Evolutionary conservation across 2,888 invertebrate genomes (phyloP).

Genomic region (Sarcophaga variegata): DNA sequence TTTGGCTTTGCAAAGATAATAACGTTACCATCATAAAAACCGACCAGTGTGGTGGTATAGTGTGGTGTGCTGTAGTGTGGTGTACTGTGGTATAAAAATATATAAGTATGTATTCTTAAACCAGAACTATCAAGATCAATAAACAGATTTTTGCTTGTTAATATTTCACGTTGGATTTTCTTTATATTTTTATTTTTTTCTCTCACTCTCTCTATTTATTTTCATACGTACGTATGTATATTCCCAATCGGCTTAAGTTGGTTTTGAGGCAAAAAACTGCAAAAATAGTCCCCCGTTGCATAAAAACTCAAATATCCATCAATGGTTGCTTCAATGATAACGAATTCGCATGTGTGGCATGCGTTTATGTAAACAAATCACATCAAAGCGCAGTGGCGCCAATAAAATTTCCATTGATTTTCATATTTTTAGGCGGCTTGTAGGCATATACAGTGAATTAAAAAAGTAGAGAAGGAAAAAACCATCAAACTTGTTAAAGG

Average conservation of each 20-base stretch:
- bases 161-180: slow-evolving; percentile 13
- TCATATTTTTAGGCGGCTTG: slow-evolving; percentile 23
- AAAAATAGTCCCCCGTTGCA: neutral
- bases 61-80: too few species aligned
- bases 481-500: neutral
- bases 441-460: neutral
- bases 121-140: slow-evolving; percentile 51
- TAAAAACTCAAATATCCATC: neutral
- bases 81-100: too few species aligned
- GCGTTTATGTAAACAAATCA: slow-evolving; percentile 38
- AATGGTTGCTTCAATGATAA: neutral
- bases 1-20: too few species aligned
- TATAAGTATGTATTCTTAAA: neutral
- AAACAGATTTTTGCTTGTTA: slow-evolving; percentile 41
- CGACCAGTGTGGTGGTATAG: too few species aligned
- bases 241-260: neutral
- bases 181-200: neutral
- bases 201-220: neutral
- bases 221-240: neutral
- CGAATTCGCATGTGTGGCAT: neutral
- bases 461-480: too few species aligned
- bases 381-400: slow-evolving; percentile 67
- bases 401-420: slow-evolving; percentile 47
- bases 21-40: too few species aligned
- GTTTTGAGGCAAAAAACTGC: neutral